Base-by-base conservation (phyloP, 2,113 vertebrate genomes). In the Cochlearius cochlearius region DNA sequence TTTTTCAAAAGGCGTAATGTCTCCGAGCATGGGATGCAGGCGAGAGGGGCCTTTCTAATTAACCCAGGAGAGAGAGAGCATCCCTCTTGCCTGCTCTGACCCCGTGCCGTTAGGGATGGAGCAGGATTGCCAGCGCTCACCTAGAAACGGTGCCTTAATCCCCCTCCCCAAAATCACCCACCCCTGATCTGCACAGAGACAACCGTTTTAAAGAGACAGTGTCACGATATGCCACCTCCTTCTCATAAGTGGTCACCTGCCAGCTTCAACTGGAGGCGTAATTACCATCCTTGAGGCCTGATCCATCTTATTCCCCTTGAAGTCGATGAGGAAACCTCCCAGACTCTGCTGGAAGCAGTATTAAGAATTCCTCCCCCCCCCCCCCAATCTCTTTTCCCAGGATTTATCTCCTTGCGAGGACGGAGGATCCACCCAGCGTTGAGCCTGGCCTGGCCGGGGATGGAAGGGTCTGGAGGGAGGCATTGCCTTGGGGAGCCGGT, bases 31-130 rank as follows among this genome's bases (percentile, higher is more conserved):
- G 93, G 93, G 91, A 34, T 59, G 92, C 76, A n/a, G 96, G 80
- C 23, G 56, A 94, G 89, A 76, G 78, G 75, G 83, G 88, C 88
- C 59, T 96, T 93, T 95, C 96, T 96, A 96, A 98, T 97, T 97
- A 97, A 96, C 97, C 52, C 97, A 94, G 97, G 97, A 94, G 96
- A 89, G 96, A 89, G 96, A 97, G 93, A 96, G 73, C 76, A 91
- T 69, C 75, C 90, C 89, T 93, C 68, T 60, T 0, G 27, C 90
- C 93, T 49, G 79, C 88, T 64, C 88, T 92, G 95, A 80, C 87
- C 92, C 96, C 23, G 80, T 22, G 4, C 88, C 5, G 50, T 81
- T 21, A 84, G 66, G 91, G 94, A 97, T 97, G 96, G 96, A 96
- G 85, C 96, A 84, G 89, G 84, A 92, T 88, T 94, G 89, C 85